Conservation (phyloP, 2,113 vertebrate species). For the Corydoras maculifer region DNA sequence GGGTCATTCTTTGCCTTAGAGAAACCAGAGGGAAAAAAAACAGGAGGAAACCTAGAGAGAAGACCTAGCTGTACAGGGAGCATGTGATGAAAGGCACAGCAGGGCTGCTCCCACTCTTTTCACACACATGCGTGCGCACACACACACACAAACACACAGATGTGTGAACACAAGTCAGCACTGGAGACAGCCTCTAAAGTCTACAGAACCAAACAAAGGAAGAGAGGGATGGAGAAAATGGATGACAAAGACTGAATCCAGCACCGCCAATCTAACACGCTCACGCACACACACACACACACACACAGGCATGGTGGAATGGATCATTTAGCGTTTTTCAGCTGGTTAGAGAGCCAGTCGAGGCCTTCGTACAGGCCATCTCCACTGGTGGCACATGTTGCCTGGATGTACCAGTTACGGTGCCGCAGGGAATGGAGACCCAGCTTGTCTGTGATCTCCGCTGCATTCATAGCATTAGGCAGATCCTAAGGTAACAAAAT, state of each 20-base stretch:
- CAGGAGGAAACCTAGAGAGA: neutral
- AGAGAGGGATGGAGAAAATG: slow-evolving; percentile 33
- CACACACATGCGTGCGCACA: slow-evolving; percentile 36
- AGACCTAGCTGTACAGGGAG: slow-evolving; percentile 42
- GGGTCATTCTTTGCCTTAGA: slow-evolving; percentile 48
- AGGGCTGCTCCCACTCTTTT: slow-evolving; percentile 56
- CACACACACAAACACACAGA: slow-evolving; percentile 3
- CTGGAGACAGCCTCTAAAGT: slow-evolving; percentile 42
- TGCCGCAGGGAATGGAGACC: slow-evolving; percentile 61
- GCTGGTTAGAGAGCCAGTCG: slow-evolving; percentile 74
- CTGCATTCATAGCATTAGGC: slow-evolving; percentile 73
- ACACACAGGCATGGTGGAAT: slow-evolving; percentile 36
- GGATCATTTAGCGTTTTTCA: slow-evolving; percentile 73
- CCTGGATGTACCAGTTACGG: slow-evolving; percentile 75
- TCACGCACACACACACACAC: slow-evolving; percentile 39
- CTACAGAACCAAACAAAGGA: slow-evolving; percentile 30
- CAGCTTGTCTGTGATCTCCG: slow-evolving; percentile 76
- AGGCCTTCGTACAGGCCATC: slow-evolving; percentile 78
- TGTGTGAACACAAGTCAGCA: slow-evolving; percentile 40
- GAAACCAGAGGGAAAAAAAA: slow-evolving; percentile 32
- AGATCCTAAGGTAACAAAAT: slow-evolving; percentile 60
- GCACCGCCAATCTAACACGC: slow-evolving; percentile 23
- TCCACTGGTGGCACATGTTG: slow-evolving; percentile 74
- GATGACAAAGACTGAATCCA: slow-evolving; percentile 36
- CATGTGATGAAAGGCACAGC: slow-evolving; percentile 58